A percentile compares a stretch with the other conserved stretches of the same genome.
Conservation (phyloP, 2,113 vertebrate genomes). For the Ictidomys tridecemlineatus region DNA sequence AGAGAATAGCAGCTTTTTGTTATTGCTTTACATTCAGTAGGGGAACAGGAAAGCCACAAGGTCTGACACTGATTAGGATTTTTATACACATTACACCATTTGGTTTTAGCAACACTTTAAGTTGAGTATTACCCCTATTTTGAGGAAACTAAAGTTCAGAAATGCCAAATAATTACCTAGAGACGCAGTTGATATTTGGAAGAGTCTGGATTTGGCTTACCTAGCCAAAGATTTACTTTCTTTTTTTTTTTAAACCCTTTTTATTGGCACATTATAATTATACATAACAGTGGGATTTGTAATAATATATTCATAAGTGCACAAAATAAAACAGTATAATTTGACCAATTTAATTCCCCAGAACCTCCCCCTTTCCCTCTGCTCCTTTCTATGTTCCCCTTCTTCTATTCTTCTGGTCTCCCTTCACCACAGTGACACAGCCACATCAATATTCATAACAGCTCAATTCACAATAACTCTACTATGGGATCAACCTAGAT, state of each 20-base stretch:
- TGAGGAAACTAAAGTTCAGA: background rate
- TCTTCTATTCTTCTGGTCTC: too few species aligned
- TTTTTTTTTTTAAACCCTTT: background rate
- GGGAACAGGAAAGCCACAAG: background rate
- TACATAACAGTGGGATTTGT: too few species aligned
- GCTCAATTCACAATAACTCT: too few species aligned
- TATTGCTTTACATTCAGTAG: background rate
- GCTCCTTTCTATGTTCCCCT: too few species aligned
- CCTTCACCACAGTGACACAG: too few species aligned
- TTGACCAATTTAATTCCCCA: too few species aligned
- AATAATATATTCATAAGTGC: too few species aligned
- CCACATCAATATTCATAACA: too few species aligned
- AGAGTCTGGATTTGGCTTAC: background rate
- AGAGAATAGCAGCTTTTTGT: background rate
- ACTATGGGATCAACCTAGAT: too few species aligned
- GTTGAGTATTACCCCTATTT: background rate
- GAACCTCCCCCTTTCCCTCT: too few species aligned
- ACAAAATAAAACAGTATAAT: too few species aligned
- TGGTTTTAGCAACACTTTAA: background rate
- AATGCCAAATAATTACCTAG: background rate
- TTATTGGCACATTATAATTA: too few species aligned
- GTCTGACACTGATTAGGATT: background rate
- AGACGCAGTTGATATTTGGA: background rate
- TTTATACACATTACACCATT: background rate
- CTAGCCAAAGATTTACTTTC: background rate